Conservation (phyloP, 2,113 vertebrate genomes). For the Pseudopodoces humilis region DNA sequence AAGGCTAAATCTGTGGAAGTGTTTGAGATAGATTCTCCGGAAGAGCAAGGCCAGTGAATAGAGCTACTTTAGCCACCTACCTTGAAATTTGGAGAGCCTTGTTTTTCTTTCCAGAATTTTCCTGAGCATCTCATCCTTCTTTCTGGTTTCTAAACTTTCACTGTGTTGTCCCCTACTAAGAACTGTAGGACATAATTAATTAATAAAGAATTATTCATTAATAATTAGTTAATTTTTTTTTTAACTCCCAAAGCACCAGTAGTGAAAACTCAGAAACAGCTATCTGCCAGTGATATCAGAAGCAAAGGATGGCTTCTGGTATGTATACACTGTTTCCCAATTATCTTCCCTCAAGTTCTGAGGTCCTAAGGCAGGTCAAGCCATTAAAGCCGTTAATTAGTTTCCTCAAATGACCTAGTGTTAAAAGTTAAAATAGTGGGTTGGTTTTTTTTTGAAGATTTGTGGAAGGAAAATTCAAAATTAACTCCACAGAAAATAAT, state of each 20-base stretch:
- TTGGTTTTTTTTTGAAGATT: neutral
- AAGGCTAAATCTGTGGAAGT: neutral
- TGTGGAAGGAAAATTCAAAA: neutral
- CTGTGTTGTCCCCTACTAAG: neutral
- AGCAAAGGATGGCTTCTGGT: neutral
- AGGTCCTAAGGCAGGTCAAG: neutral
- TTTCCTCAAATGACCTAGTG: neutral
- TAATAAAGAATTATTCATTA: neutral
- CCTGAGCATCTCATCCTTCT: neutral
- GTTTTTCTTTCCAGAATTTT: neutral
- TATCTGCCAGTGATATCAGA: neutral
- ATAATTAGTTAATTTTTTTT: neutral
- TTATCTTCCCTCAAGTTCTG: neutral
- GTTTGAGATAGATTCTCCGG: neutral
- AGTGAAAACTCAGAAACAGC: neutral
- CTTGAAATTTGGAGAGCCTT: neutral
- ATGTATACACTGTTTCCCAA: neutral
- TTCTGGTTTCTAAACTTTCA: neutral
- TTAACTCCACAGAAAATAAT: neutral
- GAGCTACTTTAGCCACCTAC: fast-evolving
- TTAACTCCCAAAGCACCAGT: neutral
- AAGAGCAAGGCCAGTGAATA: neutral
- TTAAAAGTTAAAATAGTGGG: neutral
- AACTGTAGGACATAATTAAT: neutral
- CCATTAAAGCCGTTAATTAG: neutral